Evolutionary conservation across 2,113 vertebrate species (phyloP).

Genomic region (Pluvialis apricaria): DNA sequence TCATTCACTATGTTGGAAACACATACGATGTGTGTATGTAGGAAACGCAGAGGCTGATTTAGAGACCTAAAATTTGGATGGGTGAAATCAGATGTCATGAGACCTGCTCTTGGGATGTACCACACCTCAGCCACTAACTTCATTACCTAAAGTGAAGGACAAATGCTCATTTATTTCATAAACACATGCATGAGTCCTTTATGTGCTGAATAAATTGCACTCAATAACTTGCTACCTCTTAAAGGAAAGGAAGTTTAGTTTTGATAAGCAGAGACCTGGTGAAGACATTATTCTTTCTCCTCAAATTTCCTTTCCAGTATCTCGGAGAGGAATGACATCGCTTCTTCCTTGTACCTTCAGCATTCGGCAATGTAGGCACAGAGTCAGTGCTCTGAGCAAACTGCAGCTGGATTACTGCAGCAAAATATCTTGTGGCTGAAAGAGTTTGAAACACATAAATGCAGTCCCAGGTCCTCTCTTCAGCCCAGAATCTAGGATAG

Average conservation of each 20-base stretch:
- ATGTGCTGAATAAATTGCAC: not conserved
- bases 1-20: not conserved
- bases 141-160: not conserved
- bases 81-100: not conserved
- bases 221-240: not conserved
- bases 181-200: not conserved
- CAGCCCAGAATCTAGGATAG: not conserved
- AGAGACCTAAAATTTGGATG: not conserved
- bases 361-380: not conserved
- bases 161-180: not conserved
- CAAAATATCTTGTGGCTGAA: not conserved
- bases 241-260: not conserved
- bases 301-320: not conserved
- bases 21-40: too few species aligned
- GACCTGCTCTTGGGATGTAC: not conserved
- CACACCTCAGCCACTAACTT: not conserved
- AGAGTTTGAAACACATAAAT: not conserved
- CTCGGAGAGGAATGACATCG: not conserved
- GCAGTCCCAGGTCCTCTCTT: not conserved
- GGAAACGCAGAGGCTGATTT: not conserved
- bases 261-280: not conserved
- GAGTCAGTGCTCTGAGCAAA: not conserved
- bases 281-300: not conserved
- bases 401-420: not conserved
- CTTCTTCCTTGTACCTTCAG: not conserved